phyloP scores from a whole-genome alignment of 1,140 invertebrate species.

The Pteromalus puparum region DNA sequence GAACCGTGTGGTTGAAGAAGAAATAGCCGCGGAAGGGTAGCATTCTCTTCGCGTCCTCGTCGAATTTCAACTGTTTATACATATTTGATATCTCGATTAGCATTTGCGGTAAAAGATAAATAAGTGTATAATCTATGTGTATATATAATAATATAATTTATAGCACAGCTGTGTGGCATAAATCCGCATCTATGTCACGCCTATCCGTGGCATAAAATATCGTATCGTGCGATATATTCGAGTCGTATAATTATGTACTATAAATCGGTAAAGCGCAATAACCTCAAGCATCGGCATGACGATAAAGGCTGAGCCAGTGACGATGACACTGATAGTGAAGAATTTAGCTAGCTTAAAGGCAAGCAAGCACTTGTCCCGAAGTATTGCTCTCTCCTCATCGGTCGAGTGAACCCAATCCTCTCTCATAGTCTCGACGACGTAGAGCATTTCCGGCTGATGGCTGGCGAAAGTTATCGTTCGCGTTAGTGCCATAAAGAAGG shows the following conservation, averaged over 20 bases:
- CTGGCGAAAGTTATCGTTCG: slow-evolving; percentile 54
- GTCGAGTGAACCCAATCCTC: slow-evolving; percentile 57
- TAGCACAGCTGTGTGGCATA: no score
- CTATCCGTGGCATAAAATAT: no score
- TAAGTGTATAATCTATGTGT: no score
- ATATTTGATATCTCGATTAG: no score
- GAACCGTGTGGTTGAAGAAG: slow-evolving; percentile 55
- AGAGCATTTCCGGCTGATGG: slow-evolving; percentile 57
- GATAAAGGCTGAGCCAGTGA: slow-evolving; percentile 51
- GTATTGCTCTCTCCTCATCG: slow-evolving; percentile 52
- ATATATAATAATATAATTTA: no score
- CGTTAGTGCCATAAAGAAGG: slow-evolving; percentile 55
- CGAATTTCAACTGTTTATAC: slow-evolving; percentile 35
- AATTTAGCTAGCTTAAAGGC: slow-evolving; percentile 59
- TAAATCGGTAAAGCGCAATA: no score
- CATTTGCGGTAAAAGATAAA: no score
- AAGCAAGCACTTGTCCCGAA: slow-evolving; percentile 59
- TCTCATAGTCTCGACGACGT: slow-evolving; percentile 60
- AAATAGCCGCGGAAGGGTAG: slow-evolving; percentile 62
- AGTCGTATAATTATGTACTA: no score
- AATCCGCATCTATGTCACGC: no score
- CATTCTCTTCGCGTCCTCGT: slow-evolving; percentile 31
- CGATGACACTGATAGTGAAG: slow-evolving; percentile 58
- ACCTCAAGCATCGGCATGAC: slow-evolving; percentile 59
- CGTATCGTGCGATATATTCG: no score